A percentile compares a stretch with the other conserved stretches of the same genome.
phyloP scores from a whole-genome alignment of 2,797 vertebrate genomes.

The Danio choprae region DNA sequence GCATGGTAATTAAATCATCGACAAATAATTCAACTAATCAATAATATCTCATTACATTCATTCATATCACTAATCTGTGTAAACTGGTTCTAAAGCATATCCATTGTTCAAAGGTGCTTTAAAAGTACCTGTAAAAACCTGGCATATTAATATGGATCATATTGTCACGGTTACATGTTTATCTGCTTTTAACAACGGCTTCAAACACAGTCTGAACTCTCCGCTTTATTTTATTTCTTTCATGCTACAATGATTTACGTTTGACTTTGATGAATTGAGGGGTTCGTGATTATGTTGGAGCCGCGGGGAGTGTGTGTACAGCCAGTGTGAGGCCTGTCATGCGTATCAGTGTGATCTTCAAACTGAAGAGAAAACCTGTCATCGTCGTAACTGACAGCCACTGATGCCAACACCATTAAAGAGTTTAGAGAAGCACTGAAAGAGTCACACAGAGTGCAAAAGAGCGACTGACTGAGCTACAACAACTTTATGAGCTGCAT shows the following conservation, averaged over 20 bases:
- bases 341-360: conserved; percentile 26
- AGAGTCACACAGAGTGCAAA: neutral
- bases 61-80: neutral
- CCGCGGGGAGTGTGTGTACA: neutral
- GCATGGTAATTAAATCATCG: neutral
- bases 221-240: neutral
- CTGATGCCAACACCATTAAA: conserved; percentile 22
- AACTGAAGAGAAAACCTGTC: conserved; percentile 20
- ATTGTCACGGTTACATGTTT: neutral
- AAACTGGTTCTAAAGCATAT: neutral
- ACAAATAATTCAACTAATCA: neutral
- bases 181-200: neutral
- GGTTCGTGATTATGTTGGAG: conserved; percentile 15
- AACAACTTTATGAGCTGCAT: conserved; percentile 13
- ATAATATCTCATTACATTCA: neutral
- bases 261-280: conserved; percentile 20
- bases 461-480: neutral
- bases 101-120: neutral
- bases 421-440: neutral
- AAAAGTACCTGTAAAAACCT: neutral
- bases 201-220: neutral
- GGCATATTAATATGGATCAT: neutral
- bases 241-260: neutral
- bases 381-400: conserved; percentile 13
- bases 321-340: neutral